Conservation (phyloP, 1,140 invertebrate species). For the Magallana angulata region DNA sequence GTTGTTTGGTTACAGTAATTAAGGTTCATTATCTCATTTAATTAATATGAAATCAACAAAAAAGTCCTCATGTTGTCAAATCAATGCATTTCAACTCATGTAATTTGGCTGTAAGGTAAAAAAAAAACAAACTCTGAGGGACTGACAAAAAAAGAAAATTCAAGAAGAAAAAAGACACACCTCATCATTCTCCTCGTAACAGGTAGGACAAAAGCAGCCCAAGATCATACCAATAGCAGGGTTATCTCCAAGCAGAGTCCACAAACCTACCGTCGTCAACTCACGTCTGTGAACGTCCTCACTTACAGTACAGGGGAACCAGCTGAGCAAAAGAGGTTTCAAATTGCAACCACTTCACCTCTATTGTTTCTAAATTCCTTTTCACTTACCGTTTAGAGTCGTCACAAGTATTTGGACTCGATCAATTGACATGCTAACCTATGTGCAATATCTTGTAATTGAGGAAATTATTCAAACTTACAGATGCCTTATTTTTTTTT, state of each 20-base stretch:
- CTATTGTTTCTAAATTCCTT: constrained; percentile 30
- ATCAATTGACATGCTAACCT: no score
- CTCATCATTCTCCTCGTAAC: constrained; percentile 17
- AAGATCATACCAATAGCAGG: not conserved
- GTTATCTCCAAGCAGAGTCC: not conserved
- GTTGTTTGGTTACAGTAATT: no score
- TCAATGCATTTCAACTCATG: no score
- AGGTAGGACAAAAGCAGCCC: constrained; percentile 8
- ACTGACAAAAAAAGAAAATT: not conserved
- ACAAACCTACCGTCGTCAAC: not conserved
- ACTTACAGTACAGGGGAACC: not conserved
- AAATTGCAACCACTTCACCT: not conserved
- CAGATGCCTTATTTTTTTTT: no score
- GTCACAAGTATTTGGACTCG: no score
- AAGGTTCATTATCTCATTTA: no score
- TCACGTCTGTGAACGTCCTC: not conserved
- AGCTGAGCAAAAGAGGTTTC: not conserved
- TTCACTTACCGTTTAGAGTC: not conserved
- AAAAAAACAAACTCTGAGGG: no score
- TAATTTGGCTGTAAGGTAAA: no score
- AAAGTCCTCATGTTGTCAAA: no score
- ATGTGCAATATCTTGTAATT: no score
- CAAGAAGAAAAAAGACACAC: not conserved
- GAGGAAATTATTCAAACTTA: no score
- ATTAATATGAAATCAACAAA: no score